Conservation (phyloP, 2,797 vertebrate genomes). For the Anguilla marmorata region DNA sequence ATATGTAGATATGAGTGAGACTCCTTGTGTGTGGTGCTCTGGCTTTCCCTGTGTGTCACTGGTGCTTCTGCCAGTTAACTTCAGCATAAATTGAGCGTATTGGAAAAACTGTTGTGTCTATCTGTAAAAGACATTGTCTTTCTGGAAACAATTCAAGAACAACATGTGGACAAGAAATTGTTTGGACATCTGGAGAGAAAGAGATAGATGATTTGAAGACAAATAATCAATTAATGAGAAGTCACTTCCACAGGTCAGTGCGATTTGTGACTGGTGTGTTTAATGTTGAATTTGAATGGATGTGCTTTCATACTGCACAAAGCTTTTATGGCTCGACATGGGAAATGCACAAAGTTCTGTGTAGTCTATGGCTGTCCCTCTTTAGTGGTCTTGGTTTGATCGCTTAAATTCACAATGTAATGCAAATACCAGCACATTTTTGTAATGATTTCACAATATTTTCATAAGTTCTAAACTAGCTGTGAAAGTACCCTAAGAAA, state of each 20-base stretch:
- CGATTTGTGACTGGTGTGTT: background rate
- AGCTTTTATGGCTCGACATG: background rate
- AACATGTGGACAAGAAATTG: background rate
- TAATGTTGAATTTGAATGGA: background rate
- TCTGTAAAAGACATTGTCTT: background rate
- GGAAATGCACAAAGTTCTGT: background rate
- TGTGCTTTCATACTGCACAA: background rate
- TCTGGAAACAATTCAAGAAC: constrained; percentile 1
- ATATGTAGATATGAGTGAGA: background rate
- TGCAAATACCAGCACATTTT: background rate
- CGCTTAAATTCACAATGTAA: background rate
- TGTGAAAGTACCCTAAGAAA: background rate
- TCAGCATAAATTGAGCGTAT: background rate
- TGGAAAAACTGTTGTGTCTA: background rate
- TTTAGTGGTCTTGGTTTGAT: background rate
- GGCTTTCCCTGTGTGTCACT: background rate
- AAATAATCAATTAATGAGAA: background rate
- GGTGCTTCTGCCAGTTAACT: constrained; percentile 1
- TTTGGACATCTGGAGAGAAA: background rate
- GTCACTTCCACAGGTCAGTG: background rate
- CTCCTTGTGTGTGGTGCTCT: background rate
- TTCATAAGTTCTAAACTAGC: background rate
- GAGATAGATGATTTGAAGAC: background rate
- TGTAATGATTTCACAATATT: background rate
- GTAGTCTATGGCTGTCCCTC: background rate